Percentiles rank a stretch among this genome's conserved stretches.
Evolutionary conservation across 2,797 vertebrate genomes (phyloP).

Genomic region (Chelmon rostratus): DNA sequence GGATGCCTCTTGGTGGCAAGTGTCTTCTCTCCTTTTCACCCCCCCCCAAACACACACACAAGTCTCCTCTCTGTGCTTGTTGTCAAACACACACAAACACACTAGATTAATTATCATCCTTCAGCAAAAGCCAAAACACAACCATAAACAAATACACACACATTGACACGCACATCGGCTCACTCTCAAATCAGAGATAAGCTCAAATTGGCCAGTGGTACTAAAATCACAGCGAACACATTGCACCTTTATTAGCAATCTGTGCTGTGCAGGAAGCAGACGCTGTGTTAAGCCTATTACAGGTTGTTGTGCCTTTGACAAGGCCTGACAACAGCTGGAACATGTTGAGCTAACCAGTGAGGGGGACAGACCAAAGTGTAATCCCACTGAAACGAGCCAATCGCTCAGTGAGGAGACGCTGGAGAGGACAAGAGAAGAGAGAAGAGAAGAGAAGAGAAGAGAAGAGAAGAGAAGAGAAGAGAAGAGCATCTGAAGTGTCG

Average conservation of each 20-base stretch:
- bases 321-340: constrained; percentile 75
- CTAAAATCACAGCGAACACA: constrained; percentile 72
- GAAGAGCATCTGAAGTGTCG: constrained; percentile 35
- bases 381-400: constrained; percentile 60
- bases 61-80: constrained; percentile 12
- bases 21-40: constrained; percentile 50
- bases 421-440: constrained; percentile 12
- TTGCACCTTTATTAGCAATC: constrained; percentile 81
- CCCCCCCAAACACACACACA: constrained; percentile 14
- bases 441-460: constrained; percentile 22
- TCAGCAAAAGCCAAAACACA: constrained; percentile 45
- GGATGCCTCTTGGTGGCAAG: constrained; percentile 62
- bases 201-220: constrained; percentile 62
- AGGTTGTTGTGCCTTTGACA: constrained; percentile 74
- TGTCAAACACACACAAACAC: constrained; percentile 44
- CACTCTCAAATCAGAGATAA: constrained; percentile 52
- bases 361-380: constrained; percentile 55
- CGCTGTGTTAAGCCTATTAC: constrained; percentile 76
- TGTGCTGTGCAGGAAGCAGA: constrained; percentile 69
- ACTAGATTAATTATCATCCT: constrained; percentile 40
- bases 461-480: constrained; percentile 17
- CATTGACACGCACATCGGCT: constrained; percentile 22
- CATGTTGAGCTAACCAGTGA: constrained; percentile 54
- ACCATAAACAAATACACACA: constrained; percentile 38
- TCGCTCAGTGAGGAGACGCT: constrained; percentile 14